Percentiles rank a stretch among this genome's conserved stretches.
phyloP scores from a whole-genome alignment of 2,888 invertebrate species.

The Xestia xanthographa region DNA sequence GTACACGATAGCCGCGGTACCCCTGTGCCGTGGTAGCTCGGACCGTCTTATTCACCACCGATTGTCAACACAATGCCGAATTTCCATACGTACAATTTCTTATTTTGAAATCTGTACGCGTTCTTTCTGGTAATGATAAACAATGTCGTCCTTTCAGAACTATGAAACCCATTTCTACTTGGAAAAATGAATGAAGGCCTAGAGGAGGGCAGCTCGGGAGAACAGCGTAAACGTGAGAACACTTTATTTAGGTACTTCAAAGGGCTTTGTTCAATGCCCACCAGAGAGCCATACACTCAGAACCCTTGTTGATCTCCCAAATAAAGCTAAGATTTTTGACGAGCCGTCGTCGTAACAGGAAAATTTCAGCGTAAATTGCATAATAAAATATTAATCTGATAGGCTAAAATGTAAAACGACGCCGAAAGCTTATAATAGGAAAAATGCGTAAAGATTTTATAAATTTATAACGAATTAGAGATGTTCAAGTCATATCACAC shows the following conservation, averaged over 20 bases:
- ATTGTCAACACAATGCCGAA: constrained; percentile 57
- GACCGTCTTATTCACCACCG: constrained; percentile 58
- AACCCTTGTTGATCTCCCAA: constrained; percentile 51
- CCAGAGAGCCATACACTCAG: constrained; percentile 34
- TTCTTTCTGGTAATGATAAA: constrained; percentile 26
- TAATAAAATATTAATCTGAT: constrained; percentile 61
- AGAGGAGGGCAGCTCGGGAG: neutral
- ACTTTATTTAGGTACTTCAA: constrained; percentile 31
- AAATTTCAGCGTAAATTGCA: constrained; percentile 55
- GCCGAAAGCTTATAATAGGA: constrained; percentile 36
- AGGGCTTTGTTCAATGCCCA: constrained; percentile 30
- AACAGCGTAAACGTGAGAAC: constrained; percentile 7
- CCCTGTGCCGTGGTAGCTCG: constrained; percentile 65
- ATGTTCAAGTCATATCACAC: constrained; percentile 46
- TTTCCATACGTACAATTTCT: constrained; percentile 35
- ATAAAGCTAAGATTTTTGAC: constrained; percentile 48
- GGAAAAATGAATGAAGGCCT: neutral
- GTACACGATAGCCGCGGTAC: constrained; percentile 75
- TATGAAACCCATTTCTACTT: neutral
- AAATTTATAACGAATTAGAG: constrained; percentile 28
- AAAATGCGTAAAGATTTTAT: constrained; percentile 30
- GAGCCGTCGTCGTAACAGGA: constrained; percentile 48
- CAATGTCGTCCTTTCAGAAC: constrained; percentile 14
- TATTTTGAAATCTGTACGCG: constrained; percentile 22
- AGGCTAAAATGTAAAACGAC: constrained; percentile 32